These are phyloP conservation scores for Oenanthe melanoleuca DNA, from an alignment of 2,113 vertebrate species.

Conservation along the genomic window DNA sequence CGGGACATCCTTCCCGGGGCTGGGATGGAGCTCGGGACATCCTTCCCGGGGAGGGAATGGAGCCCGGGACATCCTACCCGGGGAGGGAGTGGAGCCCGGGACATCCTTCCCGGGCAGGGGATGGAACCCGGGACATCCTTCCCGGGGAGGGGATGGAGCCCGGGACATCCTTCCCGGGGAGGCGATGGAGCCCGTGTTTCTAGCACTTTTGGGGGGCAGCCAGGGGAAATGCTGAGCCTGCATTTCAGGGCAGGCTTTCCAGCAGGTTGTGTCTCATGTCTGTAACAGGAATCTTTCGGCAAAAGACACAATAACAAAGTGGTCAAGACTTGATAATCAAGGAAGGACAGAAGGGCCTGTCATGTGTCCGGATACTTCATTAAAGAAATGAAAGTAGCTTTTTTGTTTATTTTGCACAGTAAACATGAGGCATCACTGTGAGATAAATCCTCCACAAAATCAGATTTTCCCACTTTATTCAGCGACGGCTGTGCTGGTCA, in stretches of 20 bases:
- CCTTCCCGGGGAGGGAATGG: no score
- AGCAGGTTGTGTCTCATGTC: background rate
- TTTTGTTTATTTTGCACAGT: background rate
- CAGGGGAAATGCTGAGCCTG: background rate
- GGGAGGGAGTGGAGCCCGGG: no score
- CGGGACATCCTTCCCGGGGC: no score
- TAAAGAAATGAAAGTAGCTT: background rate
- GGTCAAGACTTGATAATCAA: background rate
- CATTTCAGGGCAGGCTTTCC: background rate
- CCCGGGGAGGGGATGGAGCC: no score
- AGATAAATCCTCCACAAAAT: background rate
- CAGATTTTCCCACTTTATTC: background rate
- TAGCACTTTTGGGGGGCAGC: background rate
- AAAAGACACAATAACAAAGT: background rate
- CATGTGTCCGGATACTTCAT: rapidly evolving
- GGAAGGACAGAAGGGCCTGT: background rate
- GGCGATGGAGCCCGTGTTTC: background rate
- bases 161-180: no score
- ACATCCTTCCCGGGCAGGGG: no score
- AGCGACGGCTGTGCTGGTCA: background rate
- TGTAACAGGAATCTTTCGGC: background rate
- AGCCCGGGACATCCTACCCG: no score
- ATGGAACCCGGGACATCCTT: no score
- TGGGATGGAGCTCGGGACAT: no score
- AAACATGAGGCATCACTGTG: background rate